Evolutionary conservation across 2,797 vertebrate species (phyloP), one percentile per base, ranked within the genome.

Genomic region (Syncerus caffer): DNA sequence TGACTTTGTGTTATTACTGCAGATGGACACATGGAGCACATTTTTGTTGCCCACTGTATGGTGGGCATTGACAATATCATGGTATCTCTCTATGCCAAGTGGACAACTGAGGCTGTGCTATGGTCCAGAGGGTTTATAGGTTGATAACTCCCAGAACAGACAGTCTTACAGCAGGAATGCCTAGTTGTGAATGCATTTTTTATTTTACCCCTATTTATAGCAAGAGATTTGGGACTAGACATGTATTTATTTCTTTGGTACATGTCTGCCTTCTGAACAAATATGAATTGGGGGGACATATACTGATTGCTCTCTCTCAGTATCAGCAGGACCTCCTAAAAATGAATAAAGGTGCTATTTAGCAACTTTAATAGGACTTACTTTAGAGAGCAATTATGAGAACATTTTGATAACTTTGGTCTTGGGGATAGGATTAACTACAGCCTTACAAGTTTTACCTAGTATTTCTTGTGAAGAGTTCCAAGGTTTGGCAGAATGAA

Each of bases 301-400:
- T 3, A 74, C 25, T 87, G 55, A 95, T 50, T 42, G 34, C 7
- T 55, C 15, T 86, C 29, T 90, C 29, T 74, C 12, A 34, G 85
- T 71, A 57, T 53, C 78, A 89, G 17, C 19, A 78, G 62, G 51
- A 45, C 51, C 31, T 96, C 29, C 85, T 85, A 42, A 53, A 96
- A 74, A 95, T 47, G 78, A 88, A 79, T 86, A 86, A 90, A 94
- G 13, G 84, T 94, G 74, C 9, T 93, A 84, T 86, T 92, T 78
- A 78, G 71, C 21, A 58, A 79, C 15, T 50, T 78, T 89, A 89
- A 89, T 45, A 76, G 83, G 60, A 80, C 29, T 16, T 93, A 85
- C 67, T 95, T 85, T 90, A 94, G 42, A 94, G 60, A 93, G n/a
- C n/a, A 96, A 60, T 67, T 64, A 67, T 53, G 53, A 88, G 67